Evolutionary conservation across 53 echinoderm and acorn worm species (phyloP), one percentile per base, ranked within the genome.

Genomic region (Astropecten irregularis): DNA sequence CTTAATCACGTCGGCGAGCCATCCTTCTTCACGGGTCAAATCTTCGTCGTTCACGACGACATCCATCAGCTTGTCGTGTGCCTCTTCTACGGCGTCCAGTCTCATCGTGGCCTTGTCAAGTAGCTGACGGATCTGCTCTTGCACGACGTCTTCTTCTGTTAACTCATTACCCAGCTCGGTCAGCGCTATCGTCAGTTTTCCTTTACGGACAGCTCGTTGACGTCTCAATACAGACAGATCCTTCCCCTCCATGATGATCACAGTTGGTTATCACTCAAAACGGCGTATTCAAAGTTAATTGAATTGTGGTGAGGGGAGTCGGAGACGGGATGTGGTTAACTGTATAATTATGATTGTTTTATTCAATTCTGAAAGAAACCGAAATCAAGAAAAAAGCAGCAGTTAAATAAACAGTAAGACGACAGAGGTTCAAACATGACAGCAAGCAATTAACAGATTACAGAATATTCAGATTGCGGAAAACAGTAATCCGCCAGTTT

Each of bases 101-200:
- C 68, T 35, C 8, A 18, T 40, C 59, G 71, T 71, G 36, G 85
- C 72, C 56, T 61, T 84, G 19, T 59, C 61, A 3, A 84, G 72
- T 4, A 66, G 66, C 66, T 66, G 38, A 39, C 66, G 18, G 37
- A 68, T 68, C 27, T 39, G 40, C 9, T 68, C 38, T 14, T 37
- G 14, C 32, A 71, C 49, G 31, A 71, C 49, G 44, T 48, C 48
- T 71, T 71, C 27, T 73, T 73, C 32, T 15, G 21, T 73, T 21
- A 73, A 26, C 38, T 73, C 53, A 7, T 52, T 55, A 51, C 55
- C 15, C 23, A 73, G 23, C 74, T 73, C 54, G 22, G 39, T 73
- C 30, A 73, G 55, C 53, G 74, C 74, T 14, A 73, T 73, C 52
- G 54, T 73, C 74, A 73, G 30, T 55, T 73, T 73, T n/a, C 74